Evolutionary conservation across 2,888 invertebrate genomes (phyloP), one percentile per base, ranked within the genome.

Genomic region (Atrina japonica): DNA sequence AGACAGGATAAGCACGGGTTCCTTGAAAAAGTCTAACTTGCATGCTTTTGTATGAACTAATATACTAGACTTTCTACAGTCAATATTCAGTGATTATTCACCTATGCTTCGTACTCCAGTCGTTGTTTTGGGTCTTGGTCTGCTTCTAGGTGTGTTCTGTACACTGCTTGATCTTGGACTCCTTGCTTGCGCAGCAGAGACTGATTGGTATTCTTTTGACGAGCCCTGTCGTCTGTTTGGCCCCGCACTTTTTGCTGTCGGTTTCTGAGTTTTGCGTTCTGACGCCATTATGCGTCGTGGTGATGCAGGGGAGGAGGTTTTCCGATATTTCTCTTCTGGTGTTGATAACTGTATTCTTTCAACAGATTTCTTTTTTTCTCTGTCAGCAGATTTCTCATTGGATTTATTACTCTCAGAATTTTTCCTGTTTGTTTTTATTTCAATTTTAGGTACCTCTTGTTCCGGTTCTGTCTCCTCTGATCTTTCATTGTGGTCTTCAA

Each of bases 221-320:
- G 29, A 27, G 30, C 16, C 11, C 7, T 23, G 1, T 40, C 30
- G 30, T 29, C 49, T 49, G 7, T 18, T 16, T n/a, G 16, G 18
- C 11, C 21, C 29, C 7, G 61, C 61, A 49, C 61, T 61, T 30
- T 30, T 27, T 18, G 61, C 29, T 9, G 23, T 49, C 18, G 47
- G 61, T 18, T 30, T 61, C 21, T 61, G 47, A 11, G 27, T 27
- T 43, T 43, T 27, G 25, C 47, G n/a, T 61, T 61, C 14, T 18
- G 30, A 27, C 18, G 61, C 18, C 47, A 61, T 3, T 29, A 61
- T 47, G 21, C 25, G 49, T 3, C 61, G 21, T 1, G 61, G 61
- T 7, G 61, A 61, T 25, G 59, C 18, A 18, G 43, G 27, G 2
- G 61, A 21, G 16, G 23, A n/a, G 3, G 18, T n/a, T 49, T 61